These are phyloP conservation scores for Araneus ventricosus DNA, from an alignment of 1,140 invertebrate genomes.

Conservation along the genomic window DNA sequence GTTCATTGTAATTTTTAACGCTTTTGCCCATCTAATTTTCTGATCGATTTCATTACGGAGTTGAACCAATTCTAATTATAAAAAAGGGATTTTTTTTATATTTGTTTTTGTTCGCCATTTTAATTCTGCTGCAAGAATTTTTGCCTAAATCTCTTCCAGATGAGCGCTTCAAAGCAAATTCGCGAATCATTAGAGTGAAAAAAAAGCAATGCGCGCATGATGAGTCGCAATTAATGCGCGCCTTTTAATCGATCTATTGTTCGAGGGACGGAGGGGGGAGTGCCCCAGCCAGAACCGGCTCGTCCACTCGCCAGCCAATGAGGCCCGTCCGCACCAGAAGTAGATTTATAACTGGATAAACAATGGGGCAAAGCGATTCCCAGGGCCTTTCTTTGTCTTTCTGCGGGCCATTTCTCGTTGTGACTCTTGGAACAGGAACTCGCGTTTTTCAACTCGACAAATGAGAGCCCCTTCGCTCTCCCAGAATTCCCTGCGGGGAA, in stretches of 20 bases:
- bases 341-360: slow-evolving; percentile 38
- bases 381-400: too few species aligned
- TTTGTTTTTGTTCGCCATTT: not conserved
- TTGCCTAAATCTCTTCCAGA: slow-evolving; percentile 28
- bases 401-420: too few species aligned
- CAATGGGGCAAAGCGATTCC: not conserved
- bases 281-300: not conserved
- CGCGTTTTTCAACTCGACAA: too few species aligned
- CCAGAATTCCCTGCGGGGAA: not conserved
- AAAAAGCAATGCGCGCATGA: not conserved
- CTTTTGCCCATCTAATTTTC: slow-evolving; percentile 66
- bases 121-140: not conserved
- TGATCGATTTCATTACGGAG: slow-evolving; percentile 72
- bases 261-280: not conserved
- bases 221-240: not conserved
- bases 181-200: not conserved
- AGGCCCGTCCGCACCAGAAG: too few species aligned
- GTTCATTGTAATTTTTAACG: not conserved
- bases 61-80: slow-evolving; percentile 71
- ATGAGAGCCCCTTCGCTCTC: not conserved
- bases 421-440: too few species aligned
- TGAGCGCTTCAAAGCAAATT: not conserved
- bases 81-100: slow-evolving; percentile 36
- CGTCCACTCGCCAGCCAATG: not conserved
- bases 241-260: slow-evolving; percentile 14